Conservation (phyloP, 2,113 vertebrate species). For the Phodopus roborovskii region DNA sequence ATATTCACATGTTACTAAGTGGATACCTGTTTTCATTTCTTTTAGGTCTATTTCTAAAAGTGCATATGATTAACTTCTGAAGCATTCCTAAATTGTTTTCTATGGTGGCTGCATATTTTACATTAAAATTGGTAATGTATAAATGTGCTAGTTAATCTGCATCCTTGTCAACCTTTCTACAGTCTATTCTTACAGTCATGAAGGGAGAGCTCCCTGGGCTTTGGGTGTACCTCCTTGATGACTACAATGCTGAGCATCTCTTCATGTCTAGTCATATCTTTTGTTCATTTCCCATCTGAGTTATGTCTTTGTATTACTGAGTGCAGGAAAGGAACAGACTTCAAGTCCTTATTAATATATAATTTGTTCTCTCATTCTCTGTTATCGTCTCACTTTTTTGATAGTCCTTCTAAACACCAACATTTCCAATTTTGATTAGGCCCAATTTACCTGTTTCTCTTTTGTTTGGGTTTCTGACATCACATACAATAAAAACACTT, state of each 20-base stretch:
- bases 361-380: background rate
- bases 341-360: background rate
- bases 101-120: background rate
- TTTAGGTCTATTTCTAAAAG: background rate
- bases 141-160: background rate
- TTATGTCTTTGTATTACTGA: background rate
- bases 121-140: background rate
- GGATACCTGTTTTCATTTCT: background rate
- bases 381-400: background rate
- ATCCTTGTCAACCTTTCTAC: background rate
- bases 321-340: background rate
- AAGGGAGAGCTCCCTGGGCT: background rate
- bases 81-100: background rate
- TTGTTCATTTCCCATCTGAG: slow-evolving; percentile 4
- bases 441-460: background rate
- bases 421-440: background rate
- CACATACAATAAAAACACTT: background rate
- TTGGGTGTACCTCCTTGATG: background rate
- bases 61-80: background rate
- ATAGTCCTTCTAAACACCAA: background rate
- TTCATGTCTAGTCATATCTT: background rate
- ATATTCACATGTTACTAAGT: background rate
- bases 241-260: background rate
- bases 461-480: background rate
- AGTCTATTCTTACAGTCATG: background rate